Base-by-base conservation (phyloP, 2,888 invertebrate genomes). In the Hypolimnas misippus region DNA sequence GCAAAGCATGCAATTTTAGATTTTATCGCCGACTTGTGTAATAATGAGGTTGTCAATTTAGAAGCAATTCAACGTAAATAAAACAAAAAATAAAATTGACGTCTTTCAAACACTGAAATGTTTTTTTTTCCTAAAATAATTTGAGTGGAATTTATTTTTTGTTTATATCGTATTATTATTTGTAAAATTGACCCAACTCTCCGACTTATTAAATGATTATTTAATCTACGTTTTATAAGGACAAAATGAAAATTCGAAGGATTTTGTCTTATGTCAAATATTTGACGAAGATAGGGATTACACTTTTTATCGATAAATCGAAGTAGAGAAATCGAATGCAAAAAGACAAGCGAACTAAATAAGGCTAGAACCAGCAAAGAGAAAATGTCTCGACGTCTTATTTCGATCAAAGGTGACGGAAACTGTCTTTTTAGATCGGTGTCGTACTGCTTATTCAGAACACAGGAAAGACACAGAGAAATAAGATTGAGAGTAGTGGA, bases 401-500 rank as follows among this genome's bases (percentile, higher is more conserved):
- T 90, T 62, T 70, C 87, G 12, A 90, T 90, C 38, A 74, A 80
- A 3, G 90, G 89, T 1, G 89, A 90, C 63, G 90, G 89, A 1
- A 90, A 90, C 66, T 90, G 89, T 70, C 75, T 90, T 69, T 90
- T 89, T 66, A 79, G 89, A 65, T 89, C 90, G 0, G 73, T 89
- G 12, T 84, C 89, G 0, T 86, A 82, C 69, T 83, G 87, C 65
- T 70, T 90, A 14, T 89, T 79, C 58, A 84, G 80, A 6, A 84
- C 83, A 6, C 89, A 90, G 67, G 89, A 90, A 1, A 74, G 80
- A 1, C 89, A 90, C 61, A 75, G 87, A 49, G 88, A 89, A 57
- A 82, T 90, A 40, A 75, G 90, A 4, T 56, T 82, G 49, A 69
- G 73, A 16, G 88, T 83, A 0, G 87, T 90, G 1, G 83, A 87